Conservation (phyloP, 2,797 vertebrate genomes). For the Tangara arthus region DNA sequence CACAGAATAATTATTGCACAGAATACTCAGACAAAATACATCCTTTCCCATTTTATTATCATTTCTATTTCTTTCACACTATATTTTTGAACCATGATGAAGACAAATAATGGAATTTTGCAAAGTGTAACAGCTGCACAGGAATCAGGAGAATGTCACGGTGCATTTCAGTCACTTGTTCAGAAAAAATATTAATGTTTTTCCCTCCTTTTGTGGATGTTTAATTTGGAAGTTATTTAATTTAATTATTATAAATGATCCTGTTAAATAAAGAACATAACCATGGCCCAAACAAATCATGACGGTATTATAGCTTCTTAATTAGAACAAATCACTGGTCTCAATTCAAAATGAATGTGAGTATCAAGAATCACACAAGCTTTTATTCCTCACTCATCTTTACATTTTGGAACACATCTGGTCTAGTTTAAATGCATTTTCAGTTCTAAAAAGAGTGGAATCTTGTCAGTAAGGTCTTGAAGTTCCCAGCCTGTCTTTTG, state of each 20-base stretch:
- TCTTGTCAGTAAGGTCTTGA: background rate
- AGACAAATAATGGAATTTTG: background rate
- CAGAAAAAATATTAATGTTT: background rate
- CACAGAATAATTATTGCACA: background rate
- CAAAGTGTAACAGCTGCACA: background rate
- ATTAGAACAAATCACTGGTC: constrained; percentile 24
- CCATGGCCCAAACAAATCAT: background rate
- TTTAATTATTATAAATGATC: constrained; percentile 41
- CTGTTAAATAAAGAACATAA: background rate
- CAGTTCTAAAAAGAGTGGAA: background rate
- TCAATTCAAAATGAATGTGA: constrained; percentile 1
- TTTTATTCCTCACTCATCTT: background rate
- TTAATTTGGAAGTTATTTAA: constrained; percentile 15
- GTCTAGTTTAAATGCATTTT: background rate
- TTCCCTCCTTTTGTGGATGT: background rate
- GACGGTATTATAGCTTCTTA: background rate
- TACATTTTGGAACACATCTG: background rate
- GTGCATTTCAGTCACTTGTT: background rate
- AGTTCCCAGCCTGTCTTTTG: background rate
- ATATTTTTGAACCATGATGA: background rate
- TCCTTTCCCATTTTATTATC: background rate
- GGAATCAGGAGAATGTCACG: background rate
- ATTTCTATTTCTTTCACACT: background rate
- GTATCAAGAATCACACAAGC: background rate
- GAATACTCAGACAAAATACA: background rate